phyloP scores from a whole-genome alignment of 2,888 invertebrate genomes.

The Machimus rusticus region DNA sequence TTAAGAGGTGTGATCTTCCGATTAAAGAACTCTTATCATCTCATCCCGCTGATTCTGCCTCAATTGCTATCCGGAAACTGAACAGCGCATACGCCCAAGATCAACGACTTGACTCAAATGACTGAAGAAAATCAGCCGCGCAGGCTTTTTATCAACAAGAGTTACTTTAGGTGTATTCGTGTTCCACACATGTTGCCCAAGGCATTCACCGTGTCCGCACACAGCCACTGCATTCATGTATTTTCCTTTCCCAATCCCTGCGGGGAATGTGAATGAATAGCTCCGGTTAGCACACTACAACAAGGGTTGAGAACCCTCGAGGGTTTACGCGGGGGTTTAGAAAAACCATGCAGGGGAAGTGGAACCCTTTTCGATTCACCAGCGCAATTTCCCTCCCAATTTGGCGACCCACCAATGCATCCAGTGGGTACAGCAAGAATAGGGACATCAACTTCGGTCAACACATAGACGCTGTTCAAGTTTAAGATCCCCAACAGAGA shows the following conservation, averaged over 20 bases:
- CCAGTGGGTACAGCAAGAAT: not conserved
- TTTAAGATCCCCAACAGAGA: constrained; percentile 29
- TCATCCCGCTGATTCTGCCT: constrained; percentile 9
- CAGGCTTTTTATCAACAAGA: constrained; percentile 33
- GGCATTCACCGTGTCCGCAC: not conserved
- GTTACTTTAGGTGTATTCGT: not conserved
- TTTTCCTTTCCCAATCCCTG: constrained; percentile 3
- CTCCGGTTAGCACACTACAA: not conserved
- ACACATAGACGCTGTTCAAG: not conserved
- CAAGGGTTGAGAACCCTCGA: not conserved
- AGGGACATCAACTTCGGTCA: not conserved
- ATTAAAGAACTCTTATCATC: constrained; percentile 12
- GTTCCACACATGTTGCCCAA: not conserved
- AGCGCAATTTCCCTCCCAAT: not conserved
- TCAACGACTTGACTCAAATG: constrained; percentile 25
- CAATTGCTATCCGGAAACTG: constrained; percentile 6
- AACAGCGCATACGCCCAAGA: constrained; percentile 7
- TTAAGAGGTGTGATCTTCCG: not conserved
- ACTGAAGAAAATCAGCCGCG: constrained; percentile 25
- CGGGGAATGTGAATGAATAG: not conserved
- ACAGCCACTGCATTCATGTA: not conserved
- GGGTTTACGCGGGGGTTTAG: not conserved
- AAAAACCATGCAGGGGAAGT: not conserved
- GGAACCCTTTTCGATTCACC: constrained; percentile 7
- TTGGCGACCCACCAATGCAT: not conserved